phyloP scores from a whole-genome alignment of 30 jellyfish, hydroid and myxozoan species.

The Chrysaora quinquecirrha region DNA sequence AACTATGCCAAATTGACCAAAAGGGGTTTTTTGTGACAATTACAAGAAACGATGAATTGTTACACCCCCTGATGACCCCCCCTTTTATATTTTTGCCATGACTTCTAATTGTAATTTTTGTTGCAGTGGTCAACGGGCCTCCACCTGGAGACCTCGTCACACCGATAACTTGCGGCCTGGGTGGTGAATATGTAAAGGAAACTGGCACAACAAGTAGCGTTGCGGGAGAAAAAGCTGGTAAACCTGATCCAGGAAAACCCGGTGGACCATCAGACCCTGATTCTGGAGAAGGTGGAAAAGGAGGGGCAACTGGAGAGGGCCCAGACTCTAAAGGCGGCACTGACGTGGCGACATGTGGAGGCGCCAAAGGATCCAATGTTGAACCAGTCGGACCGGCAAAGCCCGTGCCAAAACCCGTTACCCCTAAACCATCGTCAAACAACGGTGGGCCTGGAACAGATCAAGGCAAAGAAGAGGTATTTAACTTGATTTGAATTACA shows the following conservation, averaged over 20 bases:
- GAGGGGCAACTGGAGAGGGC: slow-evolving; percentile 80
- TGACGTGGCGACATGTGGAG: slow-evolving; percentile 74
- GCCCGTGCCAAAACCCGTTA: slow-evolving; percentile 63
- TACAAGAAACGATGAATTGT: too few species aligned
- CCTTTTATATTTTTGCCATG: neutral
- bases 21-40: too few species aligned
- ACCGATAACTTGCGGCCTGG: slow-evolving; percentile 55
- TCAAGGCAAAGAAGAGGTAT: slow-evolving; percentile 56
- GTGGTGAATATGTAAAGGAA: slow-evolving; percentile 56
- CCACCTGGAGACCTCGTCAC: slow-evolving; percentile 31
- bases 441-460: slow-evolving; percentile 77
- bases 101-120: neutral
- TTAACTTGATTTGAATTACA: neutral
- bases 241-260: slow-evolving; percentile 71
- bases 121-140: slow-evolving; percentile 62
- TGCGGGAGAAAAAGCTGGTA: slow-evolving; percentile 58
- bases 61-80: neutral
- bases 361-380: slow-evolving; percentile 64
- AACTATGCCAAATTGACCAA: too few species aligned
- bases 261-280: slow-evolving; percentile 71
- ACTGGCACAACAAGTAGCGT: slow-evolving; percentile 37
- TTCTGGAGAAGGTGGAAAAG: slow-evolving; percentile 67
- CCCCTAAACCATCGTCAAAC: slow-evolving; percentile 61
- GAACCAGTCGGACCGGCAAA: slow-evolving; percentile 71
- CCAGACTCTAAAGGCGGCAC: slow-evolving; percentile 69